These are phyloP conservation scores for Chironomus riparius DNA, from an alignment of 2,888 invertebrate species.

Conservation along the genomic window DNA sequence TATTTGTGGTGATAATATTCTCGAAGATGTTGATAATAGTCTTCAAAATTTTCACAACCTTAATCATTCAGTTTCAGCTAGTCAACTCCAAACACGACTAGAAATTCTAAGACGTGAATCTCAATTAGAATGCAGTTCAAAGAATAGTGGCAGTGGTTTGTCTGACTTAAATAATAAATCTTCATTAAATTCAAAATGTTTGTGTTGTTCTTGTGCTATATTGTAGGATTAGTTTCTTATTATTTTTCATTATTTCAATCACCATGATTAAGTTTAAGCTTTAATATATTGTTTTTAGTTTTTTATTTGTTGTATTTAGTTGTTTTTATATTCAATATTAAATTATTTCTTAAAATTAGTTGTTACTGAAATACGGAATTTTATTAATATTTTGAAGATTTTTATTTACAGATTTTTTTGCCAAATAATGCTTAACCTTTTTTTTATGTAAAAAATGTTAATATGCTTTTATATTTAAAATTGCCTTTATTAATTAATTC, in stretches of 20 bases:
- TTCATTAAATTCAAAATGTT: slow-evolving; percentile 14
- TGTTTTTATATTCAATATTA: too few species aligned
- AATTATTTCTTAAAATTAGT: too few species aligned
- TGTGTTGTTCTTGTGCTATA: slow-evolving; percentile 18
- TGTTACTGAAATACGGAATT: too few species aligned
- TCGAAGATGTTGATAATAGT: slow-evolving; percentile 17
- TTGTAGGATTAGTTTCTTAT: neutral
- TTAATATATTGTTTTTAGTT: too few species aligned
- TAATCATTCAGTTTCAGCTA: slow-evolving; percentile 48
- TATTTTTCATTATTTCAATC: neutral
- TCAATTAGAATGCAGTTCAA: neutral
- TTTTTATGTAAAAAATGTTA: too few species aligned
- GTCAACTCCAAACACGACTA: slow-evolving; percentile 53
- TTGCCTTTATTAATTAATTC: too few species aligned
- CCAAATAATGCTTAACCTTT: too few species aligned
- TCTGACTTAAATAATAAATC: neutral
- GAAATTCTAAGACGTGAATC: slow-evolving; percentile 36
- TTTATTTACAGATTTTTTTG: neutral
- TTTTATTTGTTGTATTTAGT: neutral
- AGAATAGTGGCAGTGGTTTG: neutral
- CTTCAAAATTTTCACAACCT: slow-evolving; percentile 19
- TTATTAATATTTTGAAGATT: neutral
- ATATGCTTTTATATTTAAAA: too few species aligned
- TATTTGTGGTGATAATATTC: slow-evolving; percentile 24
- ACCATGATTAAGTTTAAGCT: neutral